phyloP scores from a whole-genome alignment of 2,113 vertebrate genomes.

The Pterocles burchelli region DNA sequence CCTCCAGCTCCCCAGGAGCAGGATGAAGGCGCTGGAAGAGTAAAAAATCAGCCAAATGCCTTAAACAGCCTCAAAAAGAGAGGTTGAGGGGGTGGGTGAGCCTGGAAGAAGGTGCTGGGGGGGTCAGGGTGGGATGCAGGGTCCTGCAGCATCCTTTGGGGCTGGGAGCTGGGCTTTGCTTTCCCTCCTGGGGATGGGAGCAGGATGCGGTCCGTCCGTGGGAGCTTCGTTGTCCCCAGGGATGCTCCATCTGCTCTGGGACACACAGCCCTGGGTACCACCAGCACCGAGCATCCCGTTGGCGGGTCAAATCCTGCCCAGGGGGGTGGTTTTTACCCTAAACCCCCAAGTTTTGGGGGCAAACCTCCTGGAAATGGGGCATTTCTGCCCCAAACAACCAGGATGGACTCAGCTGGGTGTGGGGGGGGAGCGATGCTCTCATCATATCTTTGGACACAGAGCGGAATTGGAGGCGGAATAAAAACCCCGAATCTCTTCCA shows the following conservation, averaged over 20 bases:
- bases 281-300: not conserved
- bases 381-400: not conserved
- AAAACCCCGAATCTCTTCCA: not conserved
- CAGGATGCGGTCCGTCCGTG: rapidly evolving
- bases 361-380: rapidly evolving
- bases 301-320: not conserved
- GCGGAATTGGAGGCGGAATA: not conserved
- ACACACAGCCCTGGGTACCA: not conserved
- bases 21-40: rapidly evolving
- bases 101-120: rapidly evolving
- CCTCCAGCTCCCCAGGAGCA: not conserved
- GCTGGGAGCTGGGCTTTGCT: not conserved
- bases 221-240: not conserved
- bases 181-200: not conserved
- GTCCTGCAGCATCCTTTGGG: not conserved
- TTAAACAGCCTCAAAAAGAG: not conserved
- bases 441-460: not conserved
- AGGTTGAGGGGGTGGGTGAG: rapidly evolving
- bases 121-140: not conserved
- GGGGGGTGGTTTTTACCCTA: not conserved
- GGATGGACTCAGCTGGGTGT: rapidly evolving
- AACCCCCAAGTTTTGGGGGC: not conserved
- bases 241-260: not conserved
- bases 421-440: rapidly evolving
- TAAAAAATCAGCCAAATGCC: not conserved